Conservation (phyloP, 2,797 vertebrate species). For the Syncerus caffer region DNA sequence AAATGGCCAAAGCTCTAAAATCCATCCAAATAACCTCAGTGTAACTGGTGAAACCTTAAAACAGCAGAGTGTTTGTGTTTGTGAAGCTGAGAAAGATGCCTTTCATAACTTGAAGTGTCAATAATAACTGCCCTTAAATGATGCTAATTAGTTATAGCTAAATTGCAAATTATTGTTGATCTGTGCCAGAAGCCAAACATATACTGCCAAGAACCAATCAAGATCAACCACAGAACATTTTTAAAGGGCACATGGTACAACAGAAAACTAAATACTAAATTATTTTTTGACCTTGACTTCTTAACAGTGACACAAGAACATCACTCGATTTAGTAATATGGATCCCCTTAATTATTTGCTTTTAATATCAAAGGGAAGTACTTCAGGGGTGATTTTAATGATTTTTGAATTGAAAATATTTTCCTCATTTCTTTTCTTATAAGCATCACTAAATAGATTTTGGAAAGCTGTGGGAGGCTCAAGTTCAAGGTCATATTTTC, state of each 20-base stretch:
- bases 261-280: conserved; percentile 13
- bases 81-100: background rate
- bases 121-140: background rate
- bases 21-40: background rate
- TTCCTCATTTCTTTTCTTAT: conserved; percentile 34
- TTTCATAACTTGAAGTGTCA: conserved; percentile 15
- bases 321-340: conserved; percentile 31
- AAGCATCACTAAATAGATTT: conserved; percentile 2
- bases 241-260: conserved; percentile 1
- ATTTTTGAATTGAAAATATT: conserved; percentile 51
- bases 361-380: conserved; percentile 43
- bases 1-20: background rate
- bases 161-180: conserved; percentile 30
- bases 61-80: background rate
- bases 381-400: conserved; percentile 48
- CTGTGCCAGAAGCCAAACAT: background rate
- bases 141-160: conserved; percentile 20
- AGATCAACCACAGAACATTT: background rate
- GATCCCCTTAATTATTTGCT: conserved; percentile 47
- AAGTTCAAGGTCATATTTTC: conserved; percentile 43
- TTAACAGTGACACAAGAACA: background rate
- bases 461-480: background rate
- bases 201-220: background rate
- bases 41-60: background rate
- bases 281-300: conserved; percentile 57